Conservation (phyloP, 2,888 invertebrate species). For the Scaptomyza caliginosa region DNA sequence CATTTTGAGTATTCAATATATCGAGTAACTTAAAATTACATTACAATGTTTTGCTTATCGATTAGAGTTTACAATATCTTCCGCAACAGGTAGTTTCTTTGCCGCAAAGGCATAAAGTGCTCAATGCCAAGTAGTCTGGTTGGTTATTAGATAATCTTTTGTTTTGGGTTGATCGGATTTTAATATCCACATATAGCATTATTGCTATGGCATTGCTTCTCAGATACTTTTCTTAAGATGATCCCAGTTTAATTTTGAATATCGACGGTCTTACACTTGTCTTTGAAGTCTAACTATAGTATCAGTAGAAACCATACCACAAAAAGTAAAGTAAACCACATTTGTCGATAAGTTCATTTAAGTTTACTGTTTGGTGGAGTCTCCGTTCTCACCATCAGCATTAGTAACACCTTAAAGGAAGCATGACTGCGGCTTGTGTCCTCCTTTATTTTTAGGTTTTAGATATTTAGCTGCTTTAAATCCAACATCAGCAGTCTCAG, state of each 20-base stretch:
- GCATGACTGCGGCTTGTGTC: conserved; percentile 40
- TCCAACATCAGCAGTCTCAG: conserved; percentile 13
- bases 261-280: conserved; percentile 7
- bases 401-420: conserved; percentile 62
- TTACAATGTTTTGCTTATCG: no score
- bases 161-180: conserved; percentile 16
- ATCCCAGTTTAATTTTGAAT: conserved; percentile 10
- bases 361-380: not conserved
- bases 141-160: conserved; percentile 22
- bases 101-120: conserved; percentile 44
- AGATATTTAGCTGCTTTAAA: conserved; percentile 16
- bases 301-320: no score
- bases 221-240: conserved; percentile 32
- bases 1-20: no score
- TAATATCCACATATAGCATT: no score
- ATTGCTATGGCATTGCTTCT: no score
- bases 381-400: conserved; percentile 9
- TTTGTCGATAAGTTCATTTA: not conserved
- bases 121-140: conserved; percentile 33
- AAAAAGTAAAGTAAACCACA: no score
- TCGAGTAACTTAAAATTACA: no score
- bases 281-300: no score
- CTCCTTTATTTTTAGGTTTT: no score
- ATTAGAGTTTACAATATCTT: no score
- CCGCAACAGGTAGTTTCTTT: no score